Evolutionary conservation across 1,140 invertebrate species (phyloP).

Genomic region (Eupeodes corollae): DNA sequence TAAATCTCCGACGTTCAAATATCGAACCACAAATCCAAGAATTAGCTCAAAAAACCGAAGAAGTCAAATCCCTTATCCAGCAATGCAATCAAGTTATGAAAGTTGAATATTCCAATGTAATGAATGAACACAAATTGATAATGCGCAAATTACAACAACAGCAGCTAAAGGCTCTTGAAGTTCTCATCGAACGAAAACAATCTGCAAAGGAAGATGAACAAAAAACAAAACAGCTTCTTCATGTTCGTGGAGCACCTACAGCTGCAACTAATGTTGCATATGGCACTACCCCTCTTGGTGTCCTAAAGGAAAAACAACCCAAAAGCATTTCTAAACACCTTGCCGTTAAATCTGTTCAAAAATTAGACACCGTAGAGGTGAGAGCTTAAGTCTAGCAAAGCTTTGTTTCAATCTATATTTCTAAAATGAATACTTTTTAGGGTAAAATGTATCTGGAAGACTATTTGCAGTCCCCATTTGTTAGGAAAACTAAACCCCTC

Average conservation of each 20-base stretch:
- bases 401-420: not conserved
- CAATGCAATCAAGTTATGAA: not conserved
- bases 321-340: no score
- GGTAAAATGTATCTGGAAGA: conserved; percentile 3
- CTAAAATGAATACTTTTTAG: not conserved
- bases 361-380: no score
- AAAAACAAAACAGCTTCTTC: no score
- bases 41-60: not conserved
- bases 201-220: no score
- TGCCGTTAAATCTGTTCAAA: no score
- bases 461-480: conserved; percentile 7
- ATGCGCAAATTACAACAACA: conserved; percentile 4
- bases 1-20: conserved; percentile 7
- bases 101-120: not conserved
- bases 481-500: conserved; percentile 2
- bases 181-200: no score
- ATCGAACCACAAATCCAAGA: not conserved
- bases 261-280: no score
- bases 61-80: not conserved
- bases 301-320: conserved; percentile 1
- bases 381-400: no score
- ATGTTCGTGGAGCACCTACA: no score
- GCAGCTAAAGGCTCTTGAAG: not conserved
- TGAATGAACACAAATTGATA: conserved; percentile 1
- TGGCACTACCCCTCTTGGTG: no score